Conservation (phyloP, 1,140 invertebrate species). For the Drosophila santomea region DNA sequence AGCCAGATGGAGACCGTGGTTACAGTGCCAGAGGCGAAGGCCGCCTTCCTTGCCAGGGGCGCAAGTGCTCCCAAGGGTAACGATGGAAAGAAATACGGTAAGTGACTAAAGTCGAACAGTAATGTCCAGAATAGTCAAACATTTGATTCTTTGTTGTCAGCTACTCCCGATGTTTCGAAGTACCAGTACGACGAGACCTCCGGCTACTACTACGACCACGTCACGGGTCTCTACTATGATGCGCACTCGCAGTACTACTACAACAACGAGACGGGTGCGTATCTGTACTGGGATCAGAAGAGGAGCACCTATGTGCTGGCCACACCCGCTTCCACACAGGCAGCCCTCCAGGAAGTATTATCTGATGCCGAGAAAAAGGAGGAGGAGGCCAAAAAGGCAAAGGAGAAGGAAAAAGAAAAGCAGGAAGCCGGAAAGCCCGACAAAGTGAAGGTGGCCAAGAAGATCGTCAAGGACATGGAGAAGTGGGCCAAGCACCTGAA, state of each 20-base stretch:
- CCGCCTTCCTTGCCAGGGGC: slow-evolving; percentile 58
- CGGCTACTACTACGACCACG: slow-evolving; percentile 98
- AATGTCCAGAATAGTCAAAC: too few relatives aligned
- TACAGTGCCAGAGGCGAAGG: slow-evolving; percentile 61
- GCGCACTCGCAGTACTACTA: slow-evolving; percentile 97
- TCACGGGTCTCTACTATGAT: slow-evolving; percentile 98
- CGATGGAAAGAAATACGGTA: slow-evolving; percentile 89
- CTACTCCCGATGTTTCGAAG: slow-evolving; percentile 94
- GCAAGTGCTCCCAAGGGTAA: slow-evolving; percentile 86
- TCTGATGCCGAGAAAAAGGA: slow-evolving; percentile 57
- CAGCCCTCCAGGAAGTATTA: slow-evolving; percentile 70
- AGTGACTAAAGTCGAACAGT: slow-evolving; percentile 62
- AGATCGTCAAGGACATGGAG: slow-evolving; percentile 98
- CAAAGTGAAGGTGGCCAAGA: slow-evolving; percentile 98
- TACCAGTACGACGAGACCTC: slow-evolving; percentile 98
- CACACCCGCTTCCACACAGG: slow-evolving; percentile 85
- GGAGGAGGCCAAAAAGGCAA: slow-evolving; percentile 78
- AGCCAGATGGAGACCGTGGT: not conserved
- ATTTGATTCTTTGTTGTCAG: slow-evolving; percentile 81
- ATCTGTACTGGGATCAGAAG: slow-evolving; percentile 97
- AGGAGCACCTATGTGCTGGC: slow-evolving; percentile 93
- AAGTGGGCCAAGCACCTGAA: slow-evolving; percentile 98
- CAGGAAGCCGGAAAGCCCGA: slow-evolving; percentile 86
- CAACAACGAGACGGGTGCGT: slow-evolving; percentile 95
- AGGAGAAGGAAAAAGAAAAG: slow-evolving; percentile 85